These are phyloP conservation scores for Pica pica DNA, from an alignment of 2,113 vertebrate genomes.

Conservation along the genomic window DNA sequence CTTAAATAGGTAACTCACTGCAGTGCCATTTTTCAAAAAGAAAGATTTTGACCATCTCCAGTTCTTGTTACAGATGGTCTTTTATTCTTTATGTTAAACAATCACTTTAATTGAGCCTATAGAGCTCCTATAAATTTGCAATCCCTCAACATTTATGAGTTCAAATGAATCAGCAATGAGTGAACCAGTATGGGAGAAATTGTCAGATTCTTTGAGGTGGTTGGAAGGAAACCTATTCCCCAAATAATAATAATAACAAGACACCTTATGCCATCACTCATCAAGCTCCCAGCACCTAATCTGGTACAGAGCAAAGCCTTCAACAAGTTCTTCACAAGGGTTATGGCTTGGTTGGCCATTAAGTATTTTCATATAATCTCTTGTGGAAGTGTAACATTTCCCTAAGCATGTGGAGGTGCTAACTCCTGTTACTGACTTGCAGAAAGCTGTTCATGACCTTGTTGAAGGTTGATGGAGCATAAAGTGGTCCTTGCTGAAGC, in stretches of 20 bases:
- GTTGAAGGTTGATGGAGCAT: background rate
- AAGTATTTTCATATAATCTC: background rate
- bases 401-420: background rate
- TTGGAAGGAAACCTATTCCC: background rate
- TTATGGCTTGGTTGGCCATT: background rate
- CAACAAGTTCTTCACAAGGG: background rate
- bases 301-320: slow-evolving; percentile 3
- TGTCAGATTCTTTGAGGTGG: background rate
- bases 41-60: background rate
- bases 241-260: background rate
- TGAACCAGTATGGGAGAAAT: background rate
- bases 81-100: background rate
- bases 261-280: background rate
- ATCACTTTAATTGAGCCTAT: background rate
- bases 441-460: background rate
- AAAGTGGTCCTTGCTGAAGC: background rate
- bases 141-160: background rate
- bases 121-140: background rate
- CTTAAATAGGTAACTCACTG: background rate
- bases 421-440: background rate
- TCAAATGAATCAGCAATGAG: background rate
- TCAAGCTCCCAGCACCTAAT: background rate
- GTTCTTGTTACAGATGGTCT: background rate
- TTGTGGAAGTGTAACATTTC: background rate
- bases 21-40: background rate